These are phyloP conservation scores for Nemoura dubitans DNA, from an alignment of 2,888 invertebrate species.

Conservation along the genomic window DNA sequence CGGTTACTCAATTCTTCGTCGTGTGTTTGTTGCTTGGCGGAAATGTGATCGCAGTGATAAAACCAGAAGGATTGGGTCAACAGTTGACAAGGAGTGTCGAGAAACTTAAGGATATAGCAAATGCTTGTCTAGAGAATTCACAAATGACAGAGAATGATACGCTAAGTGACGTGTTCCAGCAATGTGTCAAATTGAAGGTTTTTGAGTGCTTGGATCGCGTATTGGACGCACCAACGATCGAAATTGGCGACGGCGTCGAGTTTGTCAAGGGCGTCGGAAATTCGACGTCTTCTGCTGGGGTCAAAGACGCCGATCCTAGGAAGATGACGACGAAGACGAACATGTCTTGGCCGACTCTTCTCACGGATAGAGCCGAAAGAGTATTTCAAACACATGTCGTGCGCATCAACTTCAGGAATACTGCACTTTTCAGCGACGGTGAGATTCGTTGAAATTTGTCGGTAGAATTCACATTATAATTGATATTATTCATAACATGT, in stretches of 20 bases:
- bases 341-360: background rate
- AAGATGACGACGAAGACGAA: background rate
- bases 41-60: background rate
- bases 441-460: background rate
- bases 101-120: background rate
- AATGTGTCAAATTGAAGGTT: slow-evolving; percentile 27
- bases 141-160: background rate
- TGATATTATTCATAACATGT: background rate
- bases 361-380: background rate
- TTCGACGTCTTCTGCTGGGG: background rate
- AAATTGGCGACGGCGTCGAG: background rate
- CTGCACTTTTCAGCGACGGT: background rate
- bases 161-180: background rate
- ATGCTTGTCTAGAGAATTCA: background rate
- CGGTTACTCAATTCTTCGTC: background rate
- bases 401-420: background rate
- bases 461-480: background rate
- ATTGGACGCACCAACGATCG: background rate
- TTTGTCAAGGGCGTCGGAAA: background rate
- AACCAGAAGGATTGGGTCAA: background rate
- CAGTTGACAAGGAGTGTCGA: background rate
- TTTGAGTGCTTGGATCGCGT: slow-evolving; percentile 1
- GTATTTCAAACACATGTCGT: slow-evolving; percentile 23
- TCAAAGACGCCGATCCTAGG: background rate
- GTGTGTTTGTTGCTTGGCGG: background rate